Percentiles rank a stretch among this genome's conserved stretches.
Conservation (phyloP, 2,113 vertebrate species). For the Falcunculus frontatus region DNA sequence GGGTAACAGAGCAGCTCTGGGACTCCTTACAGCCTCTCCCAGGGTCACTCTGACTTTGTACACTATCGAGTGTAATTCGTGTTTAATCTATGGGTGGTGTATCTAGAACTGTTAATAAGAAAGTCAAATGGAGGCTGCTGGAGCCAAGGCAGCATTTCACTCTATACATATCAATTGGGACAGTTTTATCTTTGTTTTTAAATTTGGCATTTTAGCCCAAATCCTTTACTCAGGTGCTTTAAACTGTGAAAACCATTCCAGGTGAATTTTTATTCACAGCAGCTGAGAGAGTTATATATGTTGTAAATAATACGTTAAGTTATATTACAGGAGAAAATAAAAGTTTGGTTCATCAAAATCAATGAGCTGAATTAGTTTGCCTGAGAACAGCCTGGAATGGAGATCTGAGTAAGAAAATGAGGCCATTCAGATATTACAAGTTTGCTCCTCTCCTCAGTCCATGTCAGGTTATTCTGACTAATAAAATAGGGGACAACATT, state of each 20-base stretch:
- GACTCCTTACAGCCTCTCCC: neutral
- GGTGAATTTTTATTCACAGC: neutral
- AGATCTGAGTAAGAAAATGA: neutral
- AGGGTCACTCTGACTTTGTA: neutral
- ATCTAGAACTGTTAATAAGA: neutral
- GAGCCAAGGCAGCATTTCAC: neutral
- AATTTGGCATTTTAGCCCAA: neutral
- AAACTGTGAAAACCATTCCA: neutral
- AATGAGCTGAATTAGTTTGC: neutral
- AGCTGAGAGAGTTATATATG: neutral
- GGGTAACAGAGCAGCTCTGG: neutral
- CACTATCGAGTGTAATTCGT: neutral
- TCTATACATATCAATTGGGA: neutral
- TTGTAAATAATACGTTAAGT: neutral
- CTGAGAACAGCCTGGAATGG: neutral
- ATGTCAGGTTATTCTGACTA: neutral
- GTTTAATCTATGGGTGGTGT: neutral
- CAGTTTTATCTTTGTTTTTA: neutral
- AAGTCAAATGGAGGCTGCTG: neutral
- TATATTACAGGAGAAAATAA: neutral
- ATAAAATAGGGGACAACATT: neutral
- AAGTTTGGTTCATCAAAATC: neutral
- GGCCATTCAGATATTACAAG: neutral
- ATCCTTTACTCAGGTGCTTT: neutral
- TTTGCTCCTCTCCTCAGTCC: neutral